phyloP scores from a whole-genome alignment of 2,888 invertebrate species.

The Proisotoma minuta region DNA sequence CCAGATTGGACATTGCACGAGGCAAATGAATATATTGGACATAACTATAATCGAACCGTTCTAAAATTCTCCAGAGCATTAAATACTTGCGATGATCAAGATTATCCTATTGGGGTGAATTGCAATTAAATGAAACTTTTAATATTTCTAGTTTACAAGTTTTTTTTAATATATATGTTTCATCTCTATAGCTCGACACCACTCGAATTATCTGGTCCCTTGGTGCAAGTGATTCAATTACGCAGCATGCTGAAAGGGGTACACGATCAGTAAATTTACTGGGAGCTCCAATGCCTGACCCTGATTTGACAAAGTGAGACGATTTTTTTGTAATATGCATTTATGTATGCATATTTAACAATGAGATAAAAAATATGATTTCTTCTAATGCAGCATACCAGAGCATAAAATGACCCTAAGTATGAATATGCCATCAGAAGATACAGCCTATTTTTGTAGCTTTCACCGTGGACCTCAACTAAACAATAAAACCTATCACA shows the following conservation, averaged over 20 bases:
- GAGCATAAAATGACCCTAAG: background rate
- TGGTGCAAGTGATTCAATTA: background rate
- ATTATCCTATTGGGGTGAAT: too few relatives aligned
- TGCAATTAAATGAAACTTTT: too few relatives aligned
- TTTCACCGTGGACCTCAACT: constrained; percentile 70
- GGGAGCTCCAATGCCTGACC: background rate
- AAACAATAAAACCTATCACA: constrained; percentile 68
- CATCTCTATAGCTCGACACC: background rate
- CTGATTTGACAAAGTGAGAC: background rate
- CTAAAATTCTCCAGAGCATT: constrained; percentile 5
- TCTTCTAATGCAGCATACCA: background rate
- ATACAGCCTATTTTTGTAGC: constrained; percentile 83
- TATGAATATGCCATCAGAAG: constrained; percentile 49
- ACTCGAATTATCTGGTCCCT: constrained; percentile 7
- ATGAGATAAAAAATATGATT: too few relatives aligned
- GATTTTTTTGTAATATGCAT: background rate
- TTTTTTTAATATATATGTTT: background rate
- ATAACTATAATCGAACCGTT: background rate
- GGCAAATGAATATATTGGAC: background rate
- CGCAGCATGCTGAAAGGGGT: background rate
- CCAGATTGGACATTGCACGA: constrained; percentile 7
- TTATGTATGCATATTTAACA: background rate
- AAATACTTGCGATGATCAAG: constrained; percentile 9
- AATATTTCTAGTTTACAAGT: too few relatives aligned
- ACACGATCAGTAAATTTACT: constrained; percentile 5